These are phyloP conservation scores for Penaeus japonicus DNA, from an alignment of 1,140 invertebrate species.

Conservation along the genomic window DNA sequence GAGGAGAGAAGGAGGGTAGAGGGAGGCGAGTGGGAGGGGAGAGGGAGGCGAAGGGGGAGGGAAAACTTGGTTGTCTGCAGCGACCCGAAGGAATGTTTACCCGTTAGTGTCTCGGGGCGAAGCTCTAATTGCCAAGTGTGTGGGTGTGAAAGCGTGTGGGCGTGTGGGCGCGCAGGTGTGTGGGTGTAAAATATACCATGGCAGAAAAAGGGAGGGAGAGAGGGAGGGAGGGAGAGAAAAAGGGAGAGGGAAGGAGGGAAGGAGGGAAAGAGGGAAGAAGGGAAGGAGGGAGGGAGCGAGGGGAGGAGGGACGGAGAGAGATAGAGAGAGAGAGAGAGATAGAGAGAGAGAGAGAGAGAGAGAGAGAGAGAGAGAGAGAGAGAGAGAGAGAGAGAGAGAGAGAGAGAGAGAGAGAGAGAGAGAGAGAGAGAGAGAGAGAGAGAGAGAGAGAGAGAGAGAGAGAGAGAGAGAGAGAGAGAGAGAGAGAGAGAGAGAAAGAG, in stretches of 20 bases:
- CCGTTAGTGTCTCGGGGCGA: too few relatives aligned
- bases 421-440: conserved; percentile 57
- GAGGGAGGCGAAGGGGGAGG: too few relatives aligned
- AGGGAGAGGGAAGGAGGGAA: not conserved
- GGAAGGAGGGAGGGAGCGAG: not conserved
- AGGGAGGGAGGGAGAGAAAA: not conserved
- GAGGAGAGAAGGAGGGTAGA: too few relatives aligned
- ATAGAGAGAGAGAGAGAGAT: not conserved
- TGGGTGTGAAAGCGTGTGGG: too few relatives aligned
- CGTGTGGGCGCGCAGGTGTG: too few relatives aligned
- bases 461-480: not conserved
- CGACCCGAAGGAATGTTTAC: too few relatives aligned
- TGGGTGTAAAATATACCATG: too few relatives aligned
- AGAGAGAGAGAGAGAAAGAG: not conserved
- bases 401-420: conserved; percentile 59
- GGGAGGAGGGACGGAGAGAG: not conserved
- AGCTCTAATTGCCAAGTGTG: too few relatives aligned
- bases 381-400: conserved; percentile 59
- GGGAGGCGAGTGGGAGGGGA: too few relatives aligned
- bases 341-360: too few relatives aligned
- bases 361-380: too few relatives aligned
- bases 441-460: not conserved
- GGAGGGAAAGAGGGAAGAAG: not conserved
- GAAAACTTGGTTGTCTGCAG: too few relatives aligned
- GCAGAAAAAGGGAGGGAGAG: not conserved